phyloP scores from a whole-genome alignment of 2,888 invertebrate species.

The Heteropelma amictum region DNA sequence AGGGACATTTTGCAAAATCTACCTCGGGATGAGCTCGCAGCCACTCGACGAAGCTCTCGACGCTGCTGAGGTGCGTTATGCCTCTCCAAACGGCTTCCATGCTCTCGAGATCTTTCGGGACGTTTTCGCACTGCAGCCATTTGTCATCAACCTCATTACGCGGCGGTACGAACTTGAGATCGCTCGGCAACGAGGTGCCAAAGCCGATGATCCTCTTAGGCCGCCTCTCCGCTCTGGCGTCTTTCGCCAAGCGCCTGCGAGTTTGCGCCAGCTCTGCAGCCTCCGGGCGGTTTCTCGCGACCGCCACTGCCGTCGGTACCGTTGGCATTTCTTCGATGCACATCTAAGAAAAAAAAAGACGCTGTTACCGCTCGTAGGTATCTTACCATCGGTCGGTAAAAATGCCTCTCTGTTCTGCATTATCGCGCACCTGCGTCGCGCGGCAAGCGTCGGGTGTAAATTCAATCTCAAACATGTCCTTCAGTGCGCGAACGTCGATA shows the following conservation, averaged over 20 bases:
- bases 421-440: slow-evolving; percentile 67
- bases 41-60: slow-evolving; percentile 68
- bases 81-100: slow-evolving; percentile 84
- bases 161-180: slow-evolving; percentile 80
- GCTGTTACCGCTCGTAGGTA: background rate
- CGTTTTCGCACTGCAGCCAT: slow-evolving; percentile 80
- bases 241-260: slow-evolving; percentile 78
- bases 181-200: slow-evolving; percentile 79
- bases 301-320: slow-evolving; percentile 81
- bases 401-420: background rate
- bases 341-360: slow-evolving; percentile 68
- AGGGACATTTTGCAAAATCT: slow-evolving; percentile 14
- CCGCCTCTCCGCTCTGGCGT: slow-evolving; percentile 79
- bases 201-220: slow-evolving; percentile 80
- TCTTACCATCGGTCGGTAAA: background rate
- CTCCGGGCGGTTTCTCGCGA: slow-evolving; percentile 78
- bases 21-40: slow-evolving; percentile 63
- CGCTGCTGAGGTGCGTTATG: slow-evolving; percentile 80
- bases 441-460: slow-evolving; percentile 71
- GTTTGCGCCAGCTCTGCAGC: slow-evolving; percentile 79
- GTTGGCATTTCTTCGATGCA: slow-evolving; percentile 81
- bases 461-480: slow-evolving; percentile 80
- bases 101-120: slow-evolving; percentile 81
- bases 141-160: slow-evolving; percentile 79
- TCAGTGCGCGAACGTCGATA: slow-evolving; percentile 80